phyloP scores from a whole-genome alignment of 2,888 invertebrate species.

The Uloborus plumipes region DNA sequence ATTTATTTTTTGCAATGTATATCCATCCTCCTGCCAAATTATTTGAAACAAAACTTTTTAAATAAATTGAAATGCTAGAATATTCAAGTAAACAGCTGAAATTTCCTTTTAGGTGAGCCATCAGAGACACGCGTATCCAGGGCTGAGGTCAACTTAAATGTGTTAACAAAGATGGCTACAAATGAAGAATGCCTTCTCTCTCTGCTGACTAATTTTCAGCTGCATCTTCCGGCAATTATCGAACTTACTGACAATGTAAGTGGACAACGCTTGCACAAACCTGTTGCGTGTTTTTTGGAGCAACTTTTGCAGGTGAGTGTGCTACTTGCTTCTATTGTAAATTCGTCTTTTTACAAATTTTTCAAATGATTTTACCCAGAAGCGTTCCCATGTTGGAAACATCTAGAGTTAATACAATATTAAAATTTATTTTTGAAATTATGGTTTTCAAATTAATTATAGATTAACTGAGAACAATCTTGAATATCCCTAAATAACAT shows the following conservation, averaged over 20 bases:
- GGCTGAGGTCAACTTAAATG: slow-evolving; percentile 74
- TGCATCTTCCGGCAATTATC: slow-evolving; percentile 72
- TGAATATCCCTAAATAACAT: no score
- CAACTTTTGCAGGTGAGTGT: slow-evolving; percentile 72
- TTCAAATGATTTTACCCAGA: no score
- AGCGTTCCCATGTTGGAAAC: no score
- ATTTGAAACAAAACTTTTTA: no score
- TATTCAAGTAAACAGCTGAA: not conserved
- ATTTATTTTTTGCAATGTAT: no score
- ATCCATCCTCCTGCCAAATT: no score
- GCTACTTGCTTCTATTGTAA: not conserved
- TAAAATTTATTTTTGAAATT: no score
- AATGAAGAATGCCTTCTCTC: slow-evolving; percentile 76
- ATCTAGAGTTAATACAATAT: no score
- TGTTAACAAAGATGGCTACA: slow-evolving; percentile 75
- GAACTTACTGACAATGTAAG: slow-evolving; percentile 72
- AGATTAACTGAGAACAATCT: no score
- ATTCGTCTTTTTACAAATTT: not conserved
- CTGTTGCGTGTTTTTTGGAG: slow-evolving; percentile 73
- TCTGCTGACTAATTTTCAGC: slow-evolving; percentile 73
- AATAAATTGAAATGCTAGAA: not conserved
- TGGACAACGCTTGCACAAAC: slow-evolving; percentile 72
- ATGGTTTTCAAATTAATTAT: no score
- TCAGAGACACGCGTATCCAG: slow-evolving; percentile 68
- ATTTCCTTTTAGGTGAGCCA: slow-evolving; percentile 27